Percentiles rank a stretch among this genome's conserved stretches.
phyloP scores from a whole-genome alignment of 2,888 invertebrate species.

The Nomada ruficornis region DNA sequence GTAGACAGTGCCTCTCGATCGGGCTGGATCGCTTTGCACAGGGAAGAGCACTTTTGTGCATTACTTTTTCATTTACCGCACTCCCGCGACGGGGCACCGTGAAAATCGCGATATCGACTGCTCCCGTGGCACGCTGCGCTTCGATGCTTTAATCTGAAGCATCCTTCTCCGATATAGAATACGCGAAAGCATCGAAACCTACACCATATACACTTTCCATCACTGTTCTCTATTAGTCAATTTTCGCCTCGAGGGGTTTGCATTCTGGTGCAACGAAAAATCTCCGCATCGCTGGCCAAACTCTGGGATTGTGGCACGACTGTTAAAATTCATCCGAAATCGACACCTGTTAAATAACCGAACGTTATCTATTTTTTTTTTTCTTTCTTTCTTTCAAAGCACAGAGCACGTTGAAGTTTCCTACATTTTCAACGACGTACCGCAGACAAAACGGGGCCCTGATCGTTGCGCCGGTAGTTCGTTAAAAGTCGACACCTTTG shows the following conservation, averaged over 20 bases:
- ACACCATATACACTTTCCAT: no score
- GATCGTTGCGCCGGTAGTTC: conserved; percentile 13
- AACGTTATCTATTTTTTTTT: no score
- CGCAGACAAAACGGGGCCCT: not conserved
- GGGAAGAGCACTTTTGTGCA: conserved; percentile 37
- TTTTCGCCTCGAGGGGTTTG: not conserved
- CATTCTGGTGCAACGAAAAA: not conserved
- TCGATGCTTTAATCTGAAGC: conserved; percentile 24
- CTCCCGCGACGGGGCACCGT: conserved; percentile 14
- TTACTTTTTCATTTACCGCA: conserved; percentile 43
- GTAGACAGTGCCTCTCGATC: conserved; percentile 17
- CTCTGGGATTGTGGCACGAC: no score
- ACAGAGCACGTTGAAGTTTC: no score
- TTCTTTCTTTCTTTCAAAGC: no score
- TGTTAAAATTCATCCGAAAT: no score
- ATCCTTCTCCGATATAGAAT: conserved; percentile 10
- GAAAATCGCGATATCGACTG: conserved; percentile 27
- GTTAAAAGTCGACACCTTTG: conserved; percentile 44
- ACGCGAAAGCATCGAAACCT: not conserved
- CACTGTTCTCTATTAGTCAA: not conserved
- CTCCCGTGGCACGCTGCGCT: not conserved
- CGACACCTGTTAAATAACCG: no score
- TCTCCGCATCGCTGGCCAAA: no score
- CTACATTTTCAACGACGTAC: not conserved
- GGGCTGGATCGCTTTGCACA: conserved; percentile 19